Percentiles rank a stretch among this genome's conserved stretches.
phyloP scores from a whole-genome alignment of 2,888 invertebrate species.

The Watsonalla cultraria region DNA sequence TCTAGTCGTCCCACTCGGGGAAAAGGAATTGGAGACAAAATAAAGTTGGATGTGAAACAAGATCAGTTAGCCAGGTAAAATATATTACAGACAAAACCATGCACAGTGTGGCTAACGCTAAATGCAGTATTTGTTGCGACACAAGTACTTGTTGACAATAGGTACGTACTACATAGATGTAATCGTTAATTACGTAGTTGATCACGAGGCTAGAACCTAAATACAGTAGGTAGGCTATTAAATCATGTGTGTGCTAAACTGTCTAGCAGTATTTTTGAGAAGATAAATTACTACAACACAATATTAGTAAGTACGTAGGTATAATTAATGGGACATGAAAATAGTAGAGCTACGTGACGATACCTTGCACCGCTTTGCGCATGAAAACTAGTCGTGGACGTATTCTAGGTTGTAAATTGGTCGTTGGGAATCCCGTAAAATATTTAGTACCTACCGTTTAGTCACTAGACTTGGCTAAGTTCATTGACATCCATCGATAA shows the following conservation, averaged over 20 bases:
- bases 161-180: slow-evolving; percentile 10
- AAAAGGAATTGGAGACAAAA: slow-evolving; percentile 75
- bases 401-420: background rate
- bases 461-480: background rate
- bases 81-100: slow-evolving; percentile 43
- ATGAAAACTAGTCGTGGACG: slow-evolving; percentile 1
- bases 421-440: background rate
- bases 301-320: background rate
- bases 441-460: background rate
- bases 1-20: slow-evolving; percentile 72
- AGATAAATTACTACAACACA: background rate
- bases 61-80: slow-evolving; percentile 73
- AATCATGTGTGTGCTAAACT: background rate
- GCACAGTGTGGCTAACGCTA: slow-evolving; percentile 61
- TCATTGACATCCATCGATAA: slow-evolving; percentile 1
- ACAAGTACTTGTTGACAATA: slow-evolving; percentile 20
- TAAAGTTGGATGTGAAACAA: slow-evolving; percentile 74
- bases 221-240: background rate
- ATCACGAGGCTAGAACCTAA: background rate
- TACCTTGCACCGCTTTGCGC: slow-evolving; percentile 2
- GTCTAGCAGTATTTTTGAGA: background rate
- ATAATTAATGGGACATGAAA: background rate
- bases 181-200: background rate
- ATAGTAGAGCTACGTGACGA: background rate
- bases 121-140: slow-evolving; percentile 32